Evolutionary conservation across 2,113 vertebrate species (phyloP).

Genomic region (Triplophysa dalaica): DNA sequence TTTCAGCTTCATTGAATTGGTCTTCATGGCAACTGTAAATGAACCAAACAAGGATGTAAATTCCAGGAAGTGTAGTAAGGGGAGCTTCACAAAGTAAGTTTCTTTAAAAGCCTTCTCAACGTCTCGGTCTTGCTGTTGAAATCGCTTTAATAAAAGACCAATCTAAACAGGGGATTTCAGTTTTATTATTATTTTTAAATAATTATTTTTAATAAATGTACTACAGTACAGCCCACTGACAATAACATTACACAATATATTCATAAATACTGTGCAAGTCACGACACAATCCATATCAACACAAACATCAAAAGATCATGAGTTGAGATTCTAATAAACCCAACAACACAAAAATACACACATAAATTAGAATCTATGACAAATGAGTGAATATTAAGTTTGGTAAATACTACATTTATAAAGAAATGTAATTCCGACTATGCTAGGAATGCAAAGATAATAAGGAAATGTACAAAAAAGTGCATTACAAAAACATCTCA

Average conservation of each 20-base stretch:
- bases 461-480: conserved; percentile 23
- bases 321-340: conserved; percentile 57
- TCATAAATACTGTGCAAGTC: conserved; percentile 12
- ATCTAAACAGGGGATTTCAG: neutral
- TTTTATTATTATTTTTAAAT: neutral
- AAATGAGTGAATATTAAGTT: neutral
- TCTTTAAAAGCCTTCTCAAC: neutral
- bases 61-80: neutral
- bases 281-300: neutral
- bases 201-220: neutral
- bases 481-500: conserved; percentile 63
- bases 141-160: no score
- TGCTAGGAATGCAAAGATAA: neutral
- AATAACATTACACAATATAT: neutral
- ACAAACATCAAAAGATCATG: neutral
- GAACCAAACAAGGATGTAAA: neutral
- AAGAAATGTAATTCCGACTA: conserved; percentile 10
- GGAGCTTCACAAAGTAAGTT: neutral
- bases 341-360: conserved; percentile 37
- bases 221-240: conserved; percentile 23
- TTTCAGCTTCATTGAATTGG: neutral
- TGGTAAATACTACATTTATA: conserved; percentile 32
- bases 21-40: conserved; percentile 12
- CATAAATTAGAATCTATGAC: conserved; percentile 32
- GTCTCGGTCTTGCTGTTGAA: neutral